Conservation (phyloP, 2,888 invertebrate species). For the Panopea generosa region DNA sequence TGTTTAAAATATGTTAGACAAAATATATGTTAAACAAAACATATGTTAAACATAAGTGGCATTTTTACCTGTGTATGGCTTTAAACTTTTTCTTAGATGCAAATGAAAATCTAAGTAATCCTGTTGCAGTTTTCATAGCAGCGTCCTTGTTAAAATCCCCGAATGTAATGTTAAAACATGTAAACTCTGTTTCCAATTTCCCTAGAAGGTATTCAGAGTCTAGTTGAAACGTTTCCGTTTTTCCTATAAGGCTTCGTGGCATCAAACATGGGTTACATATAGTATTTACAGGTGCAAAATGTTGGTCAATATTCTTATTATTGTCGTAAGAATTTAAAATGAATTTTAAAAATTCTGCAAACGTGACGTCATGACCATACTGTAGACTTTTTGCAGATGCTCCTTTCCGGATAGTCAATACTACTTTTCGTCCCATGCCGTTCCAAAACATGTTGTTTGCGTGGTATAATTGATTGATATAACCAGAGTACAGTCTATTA, state of each 20-base stretch:
- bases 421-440: not conserved
- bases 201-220: conserved; percentile 64
- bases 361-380: not conserved
- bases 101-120: conserved; percentile 31
- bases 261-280: not conserved
- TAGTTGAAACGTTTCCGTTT: conserved; percentile 66
- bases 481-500: conserved; percentile 27
- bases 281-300: not conserved
- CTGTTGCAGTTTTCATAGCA: conserved; percentile 42
- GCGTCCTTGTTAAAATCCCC: conserved; percentile 68
- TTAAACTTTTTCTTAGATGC: conserved; percentile 33
- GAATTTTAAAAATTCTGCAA: not conserved
- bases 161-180: conserved; percentile 58
- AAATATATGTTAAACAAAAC: no score
- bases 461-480: conserved; percentile 26
- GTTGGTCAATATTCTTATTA: not conserved
- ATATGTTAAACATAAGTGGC: no score
- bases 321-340: no score
- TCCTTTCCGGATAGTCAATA: not conserved
- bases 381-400: not conserved
- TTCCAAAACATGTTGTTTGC: conserved; percentile 15
- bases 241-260: conserved; percentile 47
- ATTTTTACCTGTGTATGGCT: no score
- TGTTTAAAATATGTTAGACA: no score
- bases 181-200: conserved; percentile 43